Base-by-base conservation (phyloP, 1,140 invertebrate species). In the Drosophila miranda region DNA sequence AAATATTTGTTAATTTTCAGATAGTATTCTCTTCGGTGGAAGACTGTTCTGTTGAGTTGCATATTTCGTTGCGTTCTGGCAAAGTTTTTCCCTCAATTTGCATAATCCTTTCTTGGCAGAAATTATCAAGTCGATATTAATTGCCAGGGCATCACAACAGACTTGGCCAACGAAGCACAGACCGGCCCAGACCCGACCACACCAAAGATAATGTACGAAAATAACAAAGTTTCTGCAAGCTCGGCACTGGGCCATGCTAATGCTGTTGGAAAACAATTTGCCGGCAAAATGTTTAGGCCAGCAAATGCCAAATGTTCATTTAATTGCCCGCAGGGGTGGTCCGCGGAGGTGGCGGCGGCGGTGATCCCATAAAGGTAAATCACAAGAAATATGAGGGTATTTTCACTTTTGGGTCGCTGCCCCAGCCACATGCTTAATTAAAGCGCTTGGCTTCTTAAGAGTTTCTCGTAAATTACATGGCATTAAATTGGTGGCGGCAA, bases 341-440 rank as follows among this genome's bases (percentile, higher is more conserved):
- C 19, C 19, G 19, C 19, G 19, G 21, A 13, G 9, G 14, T 43
- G 61, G 41, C 16, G 45, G 54, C 51, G 50, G 53, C 45, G 55
- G 13, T 60, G 60, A 67, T 67, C 77, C 77, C 74, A 80, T 87
- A 84, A 84, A 84, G 81, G 81, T 84, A 84, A 84, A 84, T 86
- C 81, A 87, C 77, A 87, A 81, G 81, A 84, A 84, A 84, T 84
- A 84, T 84, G 81, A 84, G 81, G 81, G 81, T 84, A 87, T 84
- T 84, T 84, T 87, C 80, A 86, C 81, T 84, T 84, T 84, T 84
- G 81, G 81, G 81, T 86, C 80, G 80, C 81, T 83, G 82, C 74
- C 66, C 75, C 82, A 76, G 80, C 80, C 80, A 86, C 82, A 87
- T 86, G 82, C 82, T 86, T 86, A 86, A 86, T 86, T 86, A 86